Conservation (phyloP, 2,113 vertebrate genomes). For the Chrysemys picta region DNA sequence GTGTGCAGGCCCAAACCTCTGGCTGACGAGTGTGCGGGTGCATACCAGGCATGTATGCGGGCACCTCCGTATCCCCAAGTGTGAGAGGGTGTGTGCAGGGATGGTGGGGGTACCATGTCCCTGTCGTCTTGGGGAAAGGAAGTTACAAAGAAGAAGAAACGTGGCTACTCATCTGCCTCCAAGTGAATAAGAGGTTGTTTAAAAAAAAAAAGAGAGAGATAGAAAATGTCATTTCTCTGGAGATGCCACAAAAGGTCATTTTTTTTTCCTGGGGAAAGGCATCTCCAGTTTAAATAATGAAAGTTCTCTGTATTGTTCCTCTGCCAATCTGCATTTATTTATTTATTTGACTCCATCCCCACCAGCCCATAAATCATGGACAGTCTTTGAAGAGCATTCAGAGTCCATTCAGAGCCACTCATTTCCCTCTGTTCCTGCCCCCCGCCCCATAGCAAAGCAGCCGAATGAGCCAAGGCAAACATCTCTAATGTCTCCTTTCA, state of each 20-base stretch:
- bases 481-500: constrained; percentile 68
- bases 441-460: background rate
- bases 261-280: background rate
- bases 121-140: background rate
- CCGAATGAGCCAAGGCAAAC: constrained; percentile 67
- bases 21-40: background rate
- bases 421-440: background rate
- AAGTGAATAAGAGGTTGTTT: background rate
- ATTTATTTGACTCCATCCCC: constrained; percentile 36
- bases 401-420: background rate
- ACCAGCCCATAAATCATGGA: constrained; percentile 49
- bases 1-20: background rate
- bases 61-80: background rate
- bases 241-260: constrained; percentile 56
- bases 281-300: constrained; percentile 60
- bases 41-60: background rate
- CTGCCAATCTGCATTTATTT: background rate
- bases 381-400: constrained; percentile 2
- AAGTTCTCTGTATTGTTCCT: constrained; percentile 53
- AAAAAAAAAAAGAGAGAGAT: background rate
- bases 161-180: background rate
- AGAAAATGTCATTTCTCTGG: constrained; percentile 66
- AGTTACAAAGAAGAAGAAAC: background rate
- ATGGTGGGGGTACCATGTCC: background rate
- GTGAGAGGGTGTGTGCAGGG: background rate